phyloP scores from a whole-genome alignment of 1,140 invertebrate species.

The Platyura marginata region DNA sequence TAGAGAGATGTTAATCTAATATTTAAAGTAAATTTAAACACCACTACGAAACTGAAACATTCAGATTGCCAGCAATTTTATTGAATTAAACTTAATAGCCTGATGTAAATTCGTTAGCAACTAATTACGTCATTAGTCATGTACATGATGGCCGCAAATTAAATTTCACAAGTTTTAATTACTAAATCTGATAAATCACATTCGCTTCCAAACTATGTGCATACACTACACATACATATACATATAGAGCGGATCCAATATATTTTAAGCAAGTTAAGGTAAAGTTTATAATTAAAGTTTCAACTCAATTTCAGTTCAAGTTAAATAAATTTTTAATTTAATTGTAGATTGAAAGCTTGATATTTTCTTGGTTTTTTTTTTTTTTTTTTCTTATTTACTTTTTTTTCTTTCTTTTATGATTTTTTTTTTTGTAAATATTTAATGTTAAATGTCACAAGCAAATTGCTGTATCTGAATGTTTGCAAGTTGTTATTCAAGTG shows the following conservation, averaged over 20 bases:
- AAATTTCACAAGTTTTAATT: background rate
- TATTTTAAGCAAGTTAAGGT: background rate
- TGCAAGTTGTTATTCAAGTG: too few species aligned
- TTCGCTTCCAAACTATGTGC: background rate
- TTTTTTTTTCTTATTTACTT: background rate
- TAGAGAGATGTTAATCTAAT: too few species aligned
- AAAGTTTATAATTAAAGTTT: background rate
- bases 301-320: background rate
- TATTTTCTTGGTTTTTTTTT: background rate
- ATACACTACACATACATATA: background rate
- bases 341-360: too few species aligned
- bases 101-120: too few species aligned
- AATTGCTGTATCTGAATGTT: too few species aligned
- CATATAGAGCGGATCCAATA: background rate
- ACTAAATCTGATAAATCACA: background rate
- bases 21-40: too few species aligned
- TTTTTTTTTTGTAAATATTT: background rate
- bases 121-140: background rate
- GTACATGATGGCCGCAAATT: background rate
- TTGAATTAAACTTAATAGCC: too few species aligned
- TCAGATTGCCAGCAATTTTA: too few species aligned
- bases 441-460: too few species aligned
- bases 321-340: background rate
- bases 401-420: background rate
- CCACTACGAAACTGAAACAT: too few species aligned